Base-by-base conservation (phyloP, 2,797 vertebrate genomes). In the Podargus strigoides region DNA sequence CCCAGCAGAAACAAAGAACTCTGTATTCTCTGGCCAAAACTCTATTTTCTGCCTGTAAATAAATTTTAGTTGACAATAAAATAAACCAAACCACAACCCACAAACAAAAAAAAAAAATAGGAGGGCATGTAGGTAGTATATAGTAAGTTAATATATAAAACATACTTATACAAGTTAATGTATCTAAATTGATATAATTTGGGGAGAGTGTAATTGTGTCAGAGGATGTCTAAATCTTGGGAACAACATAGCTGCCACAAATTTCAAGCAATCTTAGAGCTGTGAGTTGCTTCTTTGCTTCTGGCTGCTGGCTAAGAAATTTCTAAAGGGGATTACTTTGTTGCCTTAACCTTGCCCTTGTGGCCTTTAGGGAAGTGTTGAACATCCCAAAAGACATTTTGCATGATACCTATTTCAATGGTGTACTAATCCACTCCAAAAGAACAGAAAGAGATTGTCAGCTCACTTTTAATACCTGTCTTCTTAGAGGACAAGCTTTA, bases 391-490 rank as follows among this genome's bases (percentile, higher is more conserved):
- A 77, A 74, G 20, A 41, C 26, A 34, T 81, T 66, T 82, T 59
- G 27, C 7, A 12, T 36, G 5, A 68, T 41, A 37, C 0, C 0
- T 26, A 46, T 55, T 83, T 83, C 5, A 26, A 67, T 16, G 4
- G 9, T 75, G 6, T 44, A 60, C 22, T 49, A 82, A 46, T 44
- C 46, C 9, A 52, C 19, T 1, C 11, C 5, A 27, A 55, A 69
- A 55, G 37, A 76, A 34, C 3, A 49, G 50, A 85, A 64, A 55
- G 8, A 67, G 36, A 12, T 3, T 78, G 53, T 23, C 1, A 0
- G 10, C 19, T 90, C 24, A 20, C 22, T 49, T 49, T 74, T 55
- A 70, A 59, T 39, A 62, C 9, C 10, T 52, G 8, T 14, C 53
- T 30, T 70, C 53, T 72, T 56, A 63, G 5, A 70, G 20, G 14